Conservation (phyloP, 2,113 vertebrate species). For the Sciurus niger region DNA sequence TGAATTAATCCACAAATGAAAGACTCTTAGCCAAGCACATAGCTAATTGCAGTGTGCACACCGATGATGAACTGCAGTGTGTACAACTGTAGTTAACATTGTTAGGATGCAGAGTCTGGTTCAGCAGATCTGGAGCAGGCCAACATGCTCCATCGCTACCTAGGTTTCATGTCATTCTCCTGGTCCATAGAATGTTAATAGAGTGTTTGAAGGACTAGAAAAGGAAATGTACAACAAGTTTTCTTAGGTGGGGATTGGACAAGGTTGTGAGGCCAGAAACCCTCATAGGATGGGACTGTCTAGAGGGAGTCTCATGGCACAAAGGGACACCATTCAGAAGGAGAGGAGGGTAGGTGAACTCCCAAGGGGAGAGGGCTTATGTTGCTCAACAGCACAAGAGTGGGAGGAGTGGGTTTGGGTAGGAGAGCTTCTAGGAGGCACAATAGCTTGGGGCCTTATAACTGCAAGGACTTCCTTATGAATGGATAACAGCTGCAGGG, state of each 20-base stretch:
- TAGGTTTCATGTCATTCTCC: background rate
- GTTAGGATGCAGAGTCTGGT: background rate
- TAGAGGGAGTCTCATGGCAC: background rate
- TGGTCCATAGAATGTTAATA: background rate
- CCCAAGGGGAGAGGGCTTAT: rapidly evolving
- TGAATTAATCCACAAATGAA: background rate
- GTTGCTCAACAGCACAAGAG: background rate
- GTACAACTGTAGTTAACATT: background rate
- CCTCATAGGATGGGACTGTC: background rate
- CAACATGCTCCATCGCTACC: background rate
- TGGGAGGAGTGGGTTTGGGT: background rate
- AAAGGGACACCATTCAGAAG: background rate
- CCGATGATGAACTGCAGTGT: background rate
- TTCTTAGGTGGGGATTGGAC: background rate
- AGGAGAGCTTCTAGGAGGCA: background rate
- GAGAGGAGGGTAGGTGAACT: background rate
- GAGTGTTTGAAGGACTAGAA: background rate
- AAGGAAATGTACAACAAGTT: background rate
- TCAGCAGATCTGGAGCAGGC: background rate
- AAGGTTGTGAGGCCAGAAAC: background rate
- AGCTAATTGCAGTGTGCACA: background rate
- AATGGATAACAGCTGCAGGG: background rate
- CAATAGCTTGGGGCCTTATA: background rate
- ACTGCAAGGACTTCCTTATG: background rate
- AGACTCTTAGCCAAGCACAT: background rate